These are phyloP conservation scores for Tenebrio molitor DNA, from an alignment of 1,140 invertebrate genomes.

Conservation along the genomic window DNA sequence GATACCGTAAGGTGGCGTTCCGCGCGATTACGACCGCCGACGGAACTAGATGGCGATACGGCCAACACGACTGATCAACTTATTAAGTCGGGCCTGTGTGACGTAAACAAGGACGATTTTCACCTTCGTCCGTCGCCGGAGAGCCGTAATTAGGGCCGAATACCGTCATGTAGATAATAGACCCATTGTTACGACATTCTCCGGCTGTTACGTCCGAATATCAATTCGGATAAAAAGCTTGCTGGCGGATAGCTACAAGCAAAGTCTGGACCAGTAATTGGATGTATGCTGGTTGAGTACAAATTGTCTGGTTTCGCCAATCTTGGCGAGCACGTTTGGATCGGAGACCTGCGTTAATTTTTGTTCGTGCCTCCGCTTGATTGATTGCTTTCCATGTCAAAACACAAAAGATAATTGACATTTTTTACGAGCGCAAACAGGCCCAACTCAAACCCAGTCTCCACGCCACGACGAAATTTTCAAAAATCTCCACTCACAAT, in stretches of 20 bases:
- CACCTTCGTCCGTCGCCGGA: neutral
- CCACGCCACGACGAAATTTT: neutral
- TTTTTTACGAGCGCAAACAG: neutral
- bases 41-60: constrained; percentile 17
- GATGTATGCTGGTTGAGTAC: constrained; percentile 38
- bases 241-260: constrained; percentile 39
- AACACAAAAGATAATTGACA: constrained; percentile 33
- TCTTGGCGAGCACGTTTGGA: constrained; percentile 44
- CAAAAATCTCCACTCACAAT: no score
- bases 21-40: neutral
- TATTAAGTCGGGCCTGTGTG: neutral
- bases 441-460: no score
- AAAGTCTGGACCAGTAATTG: constrained; percentile 31
- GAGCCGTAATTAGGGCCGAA: constrained; percentile 58
- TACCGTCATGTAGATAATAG: constrained; percentile 62
- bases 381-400: constrained; percentile 40
- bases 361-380: constrained; percentile 34
- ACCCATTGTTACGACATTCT: constrained; percentile 63
- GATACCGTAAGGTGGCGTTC: constrained; percentile 18
- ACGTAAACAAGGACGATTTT: no score
- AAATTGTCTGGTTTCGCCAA: constrained; percentile 47
- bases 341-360: constrained; percentile 29
- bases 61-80: neutral
- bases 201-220: constrained; percentile 59
- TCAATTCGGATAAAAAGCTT: constrained; percentile 53